These are phyloP conservation scores for Pedetes capensis DNA, from an alignment of 2,113 vertebrate genomes.

Conservation along the genomic window DNA sequence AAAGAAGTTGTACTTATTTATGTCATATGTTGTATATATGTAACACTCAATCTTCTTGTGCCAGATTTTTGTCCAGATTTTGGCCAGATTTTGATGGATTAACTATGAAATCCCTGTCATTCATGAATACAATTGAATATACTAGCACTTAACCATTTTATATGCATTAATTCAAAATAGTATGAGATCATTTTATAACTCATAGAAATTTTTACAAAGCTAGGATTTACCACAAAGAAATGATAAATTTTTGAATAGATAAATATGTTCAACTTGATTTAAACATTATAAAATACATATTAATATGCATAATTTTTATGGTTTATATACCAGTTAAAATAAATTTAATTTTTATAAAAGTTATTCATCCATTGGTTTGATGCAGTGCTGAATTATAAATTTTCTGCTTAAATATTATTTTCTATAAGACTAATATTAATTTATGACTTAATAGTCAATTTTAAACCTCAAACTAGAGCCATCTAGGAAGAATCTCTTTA, in stretches of 20 bases:
- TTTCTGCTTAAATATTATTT: not conserved
- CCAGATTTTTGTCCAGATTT: not conserved
- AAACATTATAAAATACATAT: not conserved
- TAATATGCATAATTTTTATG: not conserved
- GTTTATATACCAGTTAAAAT: not conserved
- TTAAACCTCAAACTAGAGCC: not conserved
- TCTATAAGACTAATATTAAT: not conserved
- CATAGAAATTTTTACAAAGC: not conserved
- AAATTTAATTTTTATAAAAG: not conserved
- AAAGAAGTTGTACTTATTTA: not conserved
- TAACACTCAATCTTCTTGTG: not conserved
- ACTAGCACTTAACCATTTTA: not conserved
- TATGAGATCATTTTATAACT: not conserved
- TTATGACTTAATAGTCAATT: not conserved
- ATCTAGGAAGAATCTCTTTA: slow-evolving; percentile 36
- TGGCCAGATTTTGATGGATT: not conserved
- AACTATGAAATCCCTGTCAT: not conserved
- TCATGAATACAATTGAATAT: not conserved
- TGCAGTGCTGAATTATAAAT: not conserved
- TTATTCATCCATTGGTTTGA: not conserved
- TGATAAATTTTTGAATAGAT: not conserved
- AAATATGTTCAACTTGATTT: not conserved
- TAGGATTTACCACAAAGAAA: not conserved
- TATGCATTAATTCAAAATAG: not conserved
- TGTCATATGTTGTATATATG: not conserved